These are phyloP conservation scores for Podotricha telesiphe DNA, from an alignment of 2,888 invertebrate species.

Conservation along the genomic window DNA sequence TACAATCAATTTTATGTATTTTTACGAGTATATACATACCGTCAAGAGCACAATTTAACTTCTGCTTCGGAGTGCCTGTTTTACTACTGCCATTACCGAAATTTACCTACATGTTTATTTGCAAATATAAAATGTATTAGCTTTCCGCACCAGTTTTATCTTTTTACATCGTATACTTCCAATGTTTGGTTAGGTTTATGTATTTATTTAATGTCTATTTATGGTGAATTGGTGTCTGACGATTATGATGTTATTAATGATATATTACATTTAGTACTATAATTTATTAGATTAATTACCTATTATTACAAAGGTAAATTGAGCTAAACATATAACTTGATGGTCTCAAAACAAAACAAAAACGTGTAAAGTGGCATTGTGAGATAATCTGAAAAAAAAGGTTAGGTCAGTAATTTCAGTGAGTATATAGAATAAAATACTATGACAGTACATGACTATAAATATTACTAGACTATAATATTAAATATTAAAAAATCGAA, in stretches of 20 bases:
- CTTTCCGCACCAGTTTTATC: conserved; percentile 56
- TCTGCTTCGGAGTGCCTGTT: conserved; percentile 56
- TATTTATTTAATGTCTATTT: conserved; percentile 8
- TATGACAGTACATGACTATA: not conserved
- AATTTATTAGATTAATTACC: not conserved
- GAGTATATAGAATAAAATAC: too few species aligned
- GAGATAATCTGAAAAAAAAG: too few species aligned
- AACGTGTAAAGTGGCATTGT: not conserved
- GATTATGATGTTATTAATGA: too few species aligned
- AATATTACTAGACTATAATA: not conserved
- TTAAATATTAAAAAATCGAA: not conserved
- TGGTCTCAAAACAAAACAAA: not conserved
- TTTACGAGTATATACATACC: conserved; percentile 55
- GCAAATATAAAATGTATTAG: conserved; percentile 77
- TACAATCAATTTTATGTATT: conserved; percentile 46
- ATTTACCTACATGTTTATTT: conserved; percentile 83
- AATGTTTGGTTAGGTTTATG: conserved; percentile 2
- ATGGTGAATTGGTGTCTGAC: not conserved
- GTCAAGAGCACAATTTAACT: conserved; percentile 50
- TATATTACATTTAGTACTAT: too few species aligned
- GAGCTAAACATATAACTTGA: not conserved
- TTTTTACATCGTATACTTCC: conserved; percentile 47
- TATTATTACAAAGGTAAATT: not conserved
- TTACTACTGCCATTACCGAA: conserved; percentile 78
- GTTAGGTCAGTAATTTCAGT: too few species aligned